Conservation (phyloP, 2,113 vertebrate genomes). For the Cololabis saira region DNA sequence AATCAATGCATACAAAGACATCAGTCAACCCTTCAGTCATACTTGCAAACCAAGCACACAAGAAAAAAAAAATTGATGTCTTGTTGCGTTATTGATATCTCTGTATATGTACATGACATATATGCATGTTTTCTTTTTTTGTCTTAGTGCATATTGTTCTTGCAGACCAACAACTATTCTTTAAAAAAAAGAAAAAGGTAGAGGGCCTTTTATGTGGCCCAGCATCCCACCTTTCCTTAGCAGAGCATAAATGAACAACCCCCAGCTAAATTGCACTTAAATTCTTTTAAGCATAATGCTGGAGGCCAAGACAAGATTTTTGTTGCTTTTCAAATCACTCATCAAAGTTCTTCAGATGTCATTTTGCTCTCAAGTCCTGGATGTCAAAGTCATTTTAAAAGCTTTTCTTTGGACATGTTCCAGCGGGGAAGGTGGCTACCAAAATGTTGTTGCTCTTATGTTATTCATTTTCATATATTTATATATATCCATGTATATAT, state of each 20-base stretch:
- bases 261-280: conserved; percentile 69
- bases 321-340: conserved; percentile 69
- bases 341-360: conserved; percentile 67
- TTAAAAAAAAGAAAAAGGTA: conserved; percentile 63
- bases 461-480: conserved; percentile 80
- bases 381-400: conserved; percentile 77
- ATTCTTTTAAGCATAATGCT: conserved; percentile 66
- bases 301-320: conserved; percentile 63
- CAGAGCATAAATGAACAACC: conserved; percentile 60
- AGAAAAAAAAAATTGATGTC: conserved; percentile 60
- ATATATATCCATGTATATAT: conserved; percentile 78
- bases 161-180: conserved; percentile 78
- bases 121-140: conserved; percentile 81
- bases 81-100: conserved; percentile 83
- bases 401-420: conserved; percentile 78
- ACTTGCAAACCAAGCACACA: conserved; percentile 68
- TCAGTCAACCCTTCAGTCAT: conserved; percentile 75
- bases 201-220: conserved; percentile 61
- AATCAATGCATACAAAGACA: conserved; percentile 75
- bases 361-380: conserved; percentile 70
- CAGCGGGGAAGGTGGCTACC: conserved; percentile 80
- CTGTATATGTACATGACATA: conserved; percentile 82
- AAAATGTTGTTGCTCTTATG: conserved; percentile 81
- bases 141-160: conserved; percentile 84
- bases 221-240: conserved; percentile 68